Base-by-base conservation (phyloP, 2,888 invertebrate genomes). In the Bibio marci region DNA sequence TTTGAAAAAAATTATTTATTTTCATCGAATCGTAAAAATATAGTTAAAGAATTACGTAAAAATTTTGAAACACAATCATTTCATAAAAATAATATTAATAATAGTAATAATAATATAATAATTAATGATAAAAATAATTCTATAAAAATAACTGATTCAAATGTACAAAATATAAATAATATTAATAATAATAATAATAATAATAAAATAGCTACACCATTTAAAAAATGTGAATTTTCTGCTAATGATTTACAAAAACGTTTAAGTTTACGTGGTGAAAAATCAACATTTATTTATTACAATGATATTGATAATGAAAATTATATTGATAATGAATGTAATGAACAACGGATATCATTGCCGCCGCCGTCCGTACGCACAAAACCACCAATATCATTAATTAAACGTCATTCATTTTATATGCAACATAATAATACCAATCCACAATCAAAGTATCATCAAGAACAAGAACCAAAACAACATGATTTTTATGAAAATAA, bases 21-120 rank as follows among this genome's bases (percentile, higher is more conserved):
- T 28, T 44, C 44, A 8, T 39, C 43, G 18, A 43, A 41, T 38
- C 37, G 42, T 8, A 41, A 44, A 30, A 45, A 41, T 40, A 41
- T 43, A 10, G 46, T 46, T 15, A 44, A 45, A 31, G 46, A 46
- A 36, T 32, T 46, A 35, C 43, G 46, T 6, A 46, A 46, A 35
- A 46, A 45, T 40, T 46, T 46, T 31, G 46, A 46, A 43, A 44
- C 37, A 13, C 30, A 14, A n/a, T 12, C 22, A 31, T 31, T 12
- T 18, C 3, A 22, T 14, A 13, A 28, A 33, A 25, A 25, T 19
- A 4, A 12, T 28, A 35, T 35, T n/a, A 26, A 26, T 4, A n/a
- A 27, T n/a, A 11, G 17, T 15, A 22, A 26, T 27, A 35, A 35
- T 27, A 14, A 15, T 11, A 35, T 25, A 1, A 22, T 12, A 4